A percentile compares a stretch with the other conserved stretches of the same genome.
Evolutionary conservation across 1,140 invertebrate genomes (phyloP).

Genomic region (Aphis gossypii): DNA sequence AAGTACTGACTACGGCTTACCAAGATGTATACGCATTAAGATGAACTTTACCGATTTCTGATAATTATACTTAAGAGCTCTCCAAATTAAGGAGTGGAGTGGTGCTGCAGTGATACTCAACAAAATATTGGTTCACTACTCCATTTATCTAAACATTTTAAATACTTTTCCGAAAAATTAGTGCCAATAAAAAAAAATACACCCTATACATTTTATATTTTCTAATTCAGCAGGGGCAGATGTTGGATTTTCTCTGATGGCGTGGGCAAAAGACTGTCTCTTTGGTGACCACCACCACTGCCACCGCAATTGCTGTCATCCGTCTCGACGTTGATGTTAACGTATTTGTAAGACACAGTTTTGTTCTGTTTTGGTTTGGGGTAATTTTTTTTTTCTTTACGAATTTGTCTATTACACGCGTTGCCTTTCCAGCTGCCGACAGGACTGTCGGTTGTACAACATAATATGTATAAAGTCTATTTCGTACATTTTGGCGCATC

Average conservation of each 20-base stretch:
- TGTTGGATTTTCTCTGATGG: background rate
- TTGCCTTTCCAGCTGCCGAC: background rate
- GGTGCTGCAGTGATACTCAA: too few species aligned
- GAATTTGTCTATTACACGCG: background rate
- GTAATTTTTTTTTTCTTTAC: background rate
- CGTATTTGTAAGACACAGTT: background rate
- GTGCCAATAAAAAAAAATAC: background rate
- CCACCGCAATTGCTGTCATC: background rate
- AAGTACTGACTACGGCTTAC: background rate
- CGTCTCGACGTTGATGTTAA: background rate
- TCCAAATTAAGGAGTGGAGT: too few species aligned
- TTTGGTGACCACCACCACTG: background rate
- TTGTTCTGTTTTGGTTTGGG: background rate
- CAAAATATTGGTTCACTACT: background rate
- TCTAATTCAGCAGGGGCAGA: background rate
- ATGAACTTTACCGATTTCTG: background rate
- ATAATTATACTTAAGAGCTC: background rate
- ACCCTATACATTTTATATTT: background rate
- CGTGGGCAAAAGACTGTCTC: background rate
- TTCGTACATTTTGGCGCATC: background rate
- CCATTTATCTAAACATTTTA: background rate
- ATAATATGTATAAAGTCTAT: background rate
- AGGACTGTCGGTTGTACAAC: background rate
- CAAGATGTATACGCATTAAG: background rate
- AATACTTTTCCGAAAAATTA: background rate